Evolutionary conservation across 1,140 invertebrate species (phyloP).

Genomic region (Drosophila sulfurigaster): DNA sequence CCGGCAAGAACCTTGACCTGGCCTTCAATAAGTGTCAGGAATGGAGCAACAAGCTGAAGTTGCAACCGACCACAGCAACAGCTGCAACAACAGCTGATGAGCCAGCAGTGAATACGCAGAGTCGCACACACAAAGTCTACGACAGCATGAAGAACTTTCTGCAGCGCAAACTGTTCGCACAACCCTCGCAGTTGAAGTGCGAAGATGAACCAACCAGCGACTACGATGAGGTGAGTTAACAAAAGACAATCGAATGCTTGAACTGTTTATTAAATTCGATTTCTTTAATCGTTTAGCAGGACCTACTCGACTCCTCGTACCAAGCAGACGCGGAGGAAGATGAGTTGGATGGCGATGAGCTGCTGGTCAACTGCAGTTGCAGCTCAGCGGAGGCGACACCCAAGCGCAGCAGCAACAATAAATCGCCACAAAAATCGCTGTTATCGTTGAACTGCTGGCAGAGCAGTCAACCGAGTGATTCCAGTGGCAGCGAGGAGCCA

Average conservation of each 20-base stretch:
- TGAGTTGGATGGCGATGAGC: constrained; percentile 66
- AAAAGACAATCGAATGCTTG: neutral
- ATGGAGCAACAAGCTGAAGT: constrained; percentile 71
- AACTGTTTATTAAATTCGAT: neutral
- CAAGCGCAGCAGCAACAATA: constrained; percentile 39
- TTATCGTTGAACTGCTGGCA: constrained; percentile 80
- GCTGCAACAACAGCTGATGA: constrained; percentile 20
- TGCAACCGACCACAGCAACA: constrained; percentile 28
- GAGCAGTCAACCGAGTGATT: constrained; percentile 72
- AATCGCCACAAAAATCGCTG: constrained; percentile 74
- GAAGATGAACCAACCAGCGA: constrained; percentile 72
- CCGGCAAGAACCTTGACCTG: constrained; percentile 52
- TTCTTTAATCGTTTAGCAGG: constrained; percentile 47
- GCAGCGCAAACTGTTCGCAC: constrained; percentile 76
- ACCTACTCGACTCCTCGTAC: constrained; percentile 80
- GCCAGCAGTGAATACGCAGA: constrained; percentile 31
- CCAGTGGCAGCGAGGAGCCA: constrained; percentile 56
- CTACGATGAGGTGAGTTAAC: constrained; percentile 77
- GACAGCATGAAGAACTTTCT: constrained; percentile 82
- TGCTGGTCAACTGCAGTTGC: constrained; percentile 53
- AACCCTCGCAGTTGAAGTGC: constrained; percentile 49
- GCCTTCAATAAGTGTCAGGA: constrained; percentile 68
- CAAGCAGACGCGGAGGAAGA: constrained; percentile 77
- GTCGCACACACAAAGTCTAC: constrained; percentile 78
- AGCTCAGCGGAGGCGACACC: constrained; percentile 43